phyloP scores from a whole-genome alignment of 2,888 invertebrate species.

The Agrochola litura region DNA sequence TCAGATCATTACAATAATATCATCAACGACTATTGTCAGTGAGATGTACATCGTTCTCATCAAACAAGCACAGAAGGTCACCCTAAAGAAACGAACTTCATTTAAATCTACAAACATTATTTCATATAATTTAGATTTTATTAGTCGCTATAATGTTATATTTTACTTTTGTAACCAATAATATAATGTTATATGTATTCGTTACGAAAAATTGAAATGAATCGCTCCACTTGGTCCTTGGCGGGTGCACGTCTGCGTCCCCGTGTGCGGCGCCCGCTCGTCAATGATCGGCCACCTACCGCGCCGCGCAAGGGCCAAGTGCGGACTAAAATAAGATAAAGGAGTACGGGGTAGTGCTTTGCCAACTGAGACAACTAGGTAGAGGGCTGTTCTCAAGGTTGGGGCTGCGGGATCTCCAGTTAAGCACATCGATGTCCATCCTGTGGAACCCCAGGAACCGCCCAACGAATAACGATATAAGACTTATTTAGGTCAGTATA shows the following conservation, averaged over 20 bases:
- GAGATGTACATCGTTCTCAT: constrained; percentile 83
- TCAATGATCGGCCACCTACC: constrained; percentile 45
- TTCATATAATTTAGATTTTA: constrained; percentile 91
- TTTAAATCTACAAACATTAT: constrained; percentile 91
- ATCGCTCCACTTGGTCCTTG: constrained; percentile 79
- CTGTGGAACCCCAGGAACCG: no score
- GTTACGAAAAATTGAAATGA: constrained; percentile 88
- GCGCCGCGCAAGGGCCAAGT: constrained; percentile 75
- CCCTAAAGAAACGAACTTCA: constrained; percentile 88
- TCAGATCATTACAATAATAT: constrained; percentile 85
- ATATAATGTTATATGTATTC: constrained; percentile 90
- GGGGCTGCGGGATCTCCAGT: no score
- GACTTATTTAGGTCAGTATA: no score
- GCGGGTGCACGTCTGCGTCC: constrained; percentile 42
- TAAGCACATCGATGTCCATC: no score
- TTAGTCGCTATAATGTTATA: constrained; percentile 90
- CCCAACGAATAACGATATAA: no score
- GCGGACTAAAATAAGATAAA: constrained; percentile 83
- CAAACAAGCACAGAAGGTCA: constrained; percentile 88
- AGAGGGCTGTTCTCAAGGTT: no score
- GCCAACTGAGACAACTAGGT: background rate
- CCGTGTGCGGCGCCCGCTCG: constrained; percentile 39
- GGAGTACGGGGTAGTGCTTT: no score
- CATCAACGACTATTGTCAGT: constrained; percentile 86
- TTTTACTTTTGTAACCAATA: constrained; percentile 90